A percentile compares a stretch with the other conserved stretches of the same genome.
These are phyloP conservation scores for Melieria picta DNA, from an alignment of 2,888 invertebrate species.

Conservation along the genomic window DNA sequence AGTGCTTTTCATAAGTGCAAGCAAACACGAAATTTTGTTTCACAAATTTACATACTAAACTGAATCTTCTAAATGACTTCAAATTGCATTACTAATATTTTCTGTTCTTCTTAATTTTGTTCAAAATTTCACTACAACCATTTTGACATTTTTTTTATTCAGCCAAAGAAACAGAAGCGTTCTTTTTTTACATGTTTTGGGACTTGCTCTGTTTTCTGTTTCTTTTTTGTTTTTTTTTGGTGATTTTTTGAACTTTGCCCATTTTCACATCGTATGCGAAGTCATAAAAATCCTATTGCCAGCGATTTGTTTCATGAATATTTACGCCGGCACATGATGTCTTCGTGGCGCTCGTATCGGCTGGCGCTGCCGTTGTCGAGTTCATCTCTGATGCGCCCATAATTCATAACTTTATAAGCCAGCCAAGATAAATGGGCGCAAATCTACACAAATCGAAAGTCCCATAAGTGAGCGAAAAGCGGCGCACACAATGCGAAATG, in stretches of 20 bases:
- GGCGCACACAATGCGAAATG: constrained; percentile 38
- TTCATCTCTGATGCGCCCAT: constrained; percentile 45
- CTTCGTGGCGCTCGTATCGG: not conserved
- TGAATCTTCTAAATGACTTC: too few relatives aligned
- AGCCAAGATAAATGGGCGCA: constrained; percentile 59
- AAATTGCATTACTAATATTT: too few relatives aligned
- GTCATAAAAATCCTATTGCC: constrained; percentile 30
- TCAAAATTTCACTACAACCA: too few relatives aligned
- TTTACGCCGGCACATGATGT: constrained; percentile 8
- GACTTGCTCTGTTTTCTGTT: not conserved
- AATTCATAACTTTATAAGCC: constrained; percentile 62
- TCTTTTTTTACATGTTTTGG: not conserved
- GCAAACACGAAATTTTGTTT: too few relatives aligned
- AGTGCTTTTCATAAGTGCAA: too few relatives aligned
- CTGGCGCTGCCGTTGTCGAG: constrained; percentile 3
- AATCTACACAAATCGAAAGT: constrained; percentile 63
- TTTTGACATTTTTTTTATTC: too few relatives aligned
- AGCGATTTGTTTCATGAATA: constrained; percentile 33
- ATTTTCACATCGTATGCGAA: constrained; percentile 27
- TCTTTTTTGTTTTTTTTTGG: constrained; percentile 13
- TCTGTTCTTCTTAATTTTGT: too few relatives aligned
- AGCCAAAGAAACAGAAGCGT: too few relatives aligned
- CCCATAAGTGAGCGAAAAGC: constrained; percentile 47
- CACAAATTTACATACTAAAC: too few relatives aligned
- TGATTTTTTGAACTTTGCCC: constrained; percentile 19